These are phyloP conservation scores for Poecilia picta DNA, from an alignment of 2,797 vertebrate genomes.

Conservation along the genomic window DNA sequence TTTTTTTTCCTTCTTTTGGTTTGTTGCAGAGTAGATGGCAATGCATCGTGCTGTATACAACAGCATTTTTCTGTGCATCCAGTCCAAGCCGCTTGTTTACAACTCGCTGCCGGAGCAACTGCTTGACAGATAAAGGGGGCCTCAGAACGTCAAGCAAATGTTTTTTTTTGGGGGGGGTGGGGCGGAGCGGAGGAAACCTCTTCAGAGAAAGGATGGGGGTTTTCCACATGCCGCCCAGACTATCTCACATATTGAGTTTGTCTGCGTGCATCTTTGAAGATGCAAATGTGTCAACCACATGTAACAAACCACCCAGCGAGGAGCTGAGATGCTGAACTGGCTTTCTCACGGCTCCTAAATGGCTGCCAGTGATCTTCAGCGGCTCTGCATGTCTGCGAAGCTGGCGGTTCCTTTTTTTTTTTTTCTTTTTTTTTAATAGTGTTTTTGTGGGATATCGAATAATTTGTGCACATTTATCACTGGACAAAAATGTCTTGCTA, in stretches of 20 bases:
- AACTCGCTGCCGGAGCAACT: slow-evolving; percentile 46
- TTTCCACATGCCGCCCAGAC: slow-evolving; percentile 77
- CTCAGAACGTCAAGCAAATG: slow-evolving; percentile 33
- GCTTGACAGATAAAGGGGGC: slow-evolving; percentile 70
- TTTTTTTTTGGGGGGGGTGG: slow-evolving; percentile 35
- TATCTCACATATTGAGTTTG: slow-evolving; percentile 77
- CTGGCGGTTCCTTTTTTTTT: slow-evolving; percentile 48
- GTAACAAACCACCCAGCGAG: slow-evolving; percentile 75
- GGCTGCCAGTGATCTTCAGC: slow-evolving; percentile 72
- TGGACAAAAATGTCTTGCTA: slow-evolving; percentile 34
- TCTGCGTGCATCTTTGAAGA: slow-evolving; percentile 79
- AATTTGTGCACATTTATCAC: slow-evolving; percentile 63
- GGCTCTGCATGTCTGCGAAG: slow-evolving; percentile 49
- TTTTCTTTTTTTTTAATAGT: slow-evolving; percentile 6
- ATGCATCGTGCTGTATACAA: slow-evolving; percentile 7
- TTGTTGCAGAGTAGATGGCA: slow-evolving; percentile 51
- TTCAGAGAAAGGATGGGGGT: slow-evolving; percentile 66
- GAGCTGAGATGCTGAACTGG: slow-evolving; percentile 65
- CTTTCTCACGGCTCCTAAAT: slow-evolving; percentile 79
- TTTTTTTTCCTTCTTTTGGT: slow-evolving; percentile 13
- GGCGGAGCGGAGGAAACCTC: slow-evolving; percentile 42
- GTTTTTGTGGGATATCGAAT: slow-evolving; percentile 63
- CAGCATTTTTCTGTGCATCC: slow-evolving; percentile 55
- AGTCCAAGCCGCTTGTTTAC: slow-evolving; percentile 71
- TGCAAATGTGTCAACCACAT: slow-evolving; percentile 80